A percentile compares a stretch with the other conserved stretches of the same genome.
Conservation (phyloP, 2,797 vertebrate species). For the Malacoraja senta region DNA sequence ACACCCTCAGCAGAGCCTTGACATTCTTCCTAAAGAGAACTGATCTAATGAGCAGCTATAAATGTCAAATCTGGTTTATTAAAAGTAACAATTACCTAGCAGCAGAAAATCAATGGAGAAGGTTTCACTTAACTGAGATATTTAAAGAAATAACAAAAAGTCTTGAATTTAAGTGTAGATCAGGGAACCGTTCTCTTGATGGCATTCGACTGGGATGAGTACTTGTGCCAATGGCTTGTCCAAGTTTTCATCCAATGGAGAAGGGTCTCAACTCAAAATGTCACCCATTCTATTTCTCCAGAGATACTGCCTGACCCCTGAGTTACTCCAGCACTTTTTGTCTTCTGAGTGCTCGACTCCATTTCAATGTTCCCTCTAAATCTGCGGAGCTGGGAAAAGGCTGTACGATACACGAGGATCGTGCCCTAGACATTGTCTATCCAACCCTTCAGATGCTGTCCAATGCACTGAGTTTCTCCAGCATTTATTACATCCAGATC, state of each 20-base stretch:
- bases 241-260: background rate
- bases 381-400: background rate
- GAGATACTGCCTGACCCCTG: no score
- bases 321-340: no score
- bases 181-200: background rate
- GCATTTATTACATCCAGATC: no score
- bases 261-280: no score
- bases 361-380: background rate
- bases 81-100: background rate
- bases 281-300: no score
- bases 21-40: background rate
- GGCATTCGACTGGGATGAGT: background rate
- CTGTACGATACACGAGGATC: background rate
- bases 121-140: background rate
- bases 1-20: no score
- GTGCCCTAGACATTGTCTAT: no score
- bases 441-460: no score
- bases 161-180: background rate
- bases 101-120: conserved; percentile 4
- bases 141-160: background rate
- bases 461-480: no score
- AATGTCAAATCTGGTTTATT: background rate
- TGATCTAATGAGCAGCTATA: background rate
- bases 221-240: background rate
- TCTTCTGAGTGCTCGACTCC: background rate